Conservation (phyloP, 2,113 vertebrate genomes). For the Neogale vison region DNA sequence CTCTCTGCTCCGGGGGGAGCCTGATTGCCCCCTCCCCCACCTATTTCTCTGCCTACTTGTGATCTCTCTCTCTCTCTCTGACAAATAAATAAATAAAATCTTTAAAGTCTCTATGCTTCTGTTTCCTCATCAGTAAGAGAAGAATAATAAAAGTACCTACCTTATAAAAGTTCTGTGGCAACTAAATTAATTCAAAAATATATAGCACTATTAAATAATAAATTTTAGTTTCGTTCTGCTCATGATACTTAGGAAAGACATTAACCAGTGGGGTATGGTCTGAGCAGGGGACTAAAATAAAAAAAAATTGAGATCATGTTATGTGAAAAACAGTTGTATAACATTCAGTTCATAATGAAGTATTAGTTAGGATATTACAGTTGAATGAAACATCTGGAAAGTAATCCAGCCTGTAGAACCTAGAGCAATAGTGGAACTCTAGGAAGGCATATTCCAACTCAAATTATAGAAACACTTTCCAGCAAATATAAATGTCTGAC, state of each 20-base stretch:
- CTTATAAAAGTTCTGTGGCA: neutral
- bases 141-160: neutral
- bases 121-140: neutral
- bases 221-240: neutral
- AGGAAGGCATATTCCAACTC: neutral
- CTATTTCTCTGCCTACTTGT: too few relatives aligned
- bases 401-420: neutral
- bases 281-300: neutral
- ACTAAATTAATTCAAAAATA: conserved; percentile 10
- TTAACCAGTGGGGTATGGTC: neutral
- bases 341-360: neutral
- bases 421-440: neutral
- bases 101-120: neutral
- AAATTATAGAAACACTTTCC: neutral
- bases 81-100: too few relatives aligned
- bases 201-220: neutral
- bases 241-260: neutral
- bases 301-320: neutral
- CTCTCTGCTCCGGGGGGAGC: too few relatives aligned
- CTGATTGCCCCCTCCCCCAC: too few relatives aligned
- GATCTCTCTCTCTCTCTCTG: too few relatives aligned
- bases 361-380: neutral
- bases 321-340: neutral
- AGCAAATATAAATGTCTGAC: neutral
- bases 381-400: neutral